These are phyloP conservation scores for Hippocampus abdominalis DNA, from an alignment of 2,113 vertebrate species.

Conservation along the genomic window DNA sequence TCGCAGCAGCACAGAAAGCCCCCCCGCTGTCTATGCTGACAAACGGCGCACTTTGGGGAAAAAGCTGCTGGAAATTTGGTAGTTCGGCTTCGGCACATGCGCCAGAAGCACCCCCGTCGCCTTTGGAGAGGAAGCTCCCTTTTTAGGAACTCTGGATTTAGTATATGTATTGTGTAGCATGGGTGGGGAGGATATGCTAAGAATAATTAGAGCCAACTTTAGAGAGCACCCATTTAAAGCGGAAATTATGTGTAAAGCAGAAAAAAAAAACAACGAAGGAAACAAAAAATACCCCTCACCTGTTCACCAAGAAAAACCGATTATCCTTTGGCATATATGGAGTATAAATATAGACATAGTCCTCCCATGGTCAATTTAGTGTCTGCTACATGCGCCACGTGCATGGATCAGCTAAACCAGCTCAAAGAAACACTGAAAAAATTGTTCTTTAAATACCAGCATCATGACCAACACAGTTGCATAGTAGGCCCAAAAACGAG, in stretches of 20 bases:
- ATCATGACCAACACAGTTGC: too few species aligned
- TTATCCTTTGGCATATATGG: too few species aligned
- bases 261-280: background rate
- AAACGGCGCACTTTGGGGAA: slow-evolving; percentile 8
- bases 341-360: too few species aligned
- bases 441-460: too few species aligned
- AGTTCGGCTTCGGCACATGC: slow-evolving; percentile 7
- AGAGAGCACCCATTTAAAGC: background rate
- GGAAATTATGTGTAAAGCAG: background rate
- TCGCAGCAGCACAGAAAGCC: slow-evolving; percentile 11
- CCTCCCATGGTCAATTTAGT: too few species aligned
- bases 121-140: background rate
- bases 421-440: too few species aligned
- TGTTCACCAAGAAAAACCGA: too few species aligned
- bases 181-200: background rate
- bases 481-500: too few species aligned
- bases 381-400: too few species aligned
- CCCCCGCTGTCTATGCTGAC: background rate
- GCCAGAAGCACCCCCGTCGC: background rate
- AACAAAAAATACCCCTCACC: too few species aligned
- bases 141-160: background rate
- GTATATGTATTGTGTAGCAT: background rate
- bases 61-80: background rate
- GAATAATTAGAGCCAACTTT: background rate
- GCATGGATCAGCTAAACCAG: too few species aligned